These are phyloP conservation scores for Rotaria macrura DNA, from an alignment of 2,888 invertebrate genomes.

Conservation along the genomic window DNA sequence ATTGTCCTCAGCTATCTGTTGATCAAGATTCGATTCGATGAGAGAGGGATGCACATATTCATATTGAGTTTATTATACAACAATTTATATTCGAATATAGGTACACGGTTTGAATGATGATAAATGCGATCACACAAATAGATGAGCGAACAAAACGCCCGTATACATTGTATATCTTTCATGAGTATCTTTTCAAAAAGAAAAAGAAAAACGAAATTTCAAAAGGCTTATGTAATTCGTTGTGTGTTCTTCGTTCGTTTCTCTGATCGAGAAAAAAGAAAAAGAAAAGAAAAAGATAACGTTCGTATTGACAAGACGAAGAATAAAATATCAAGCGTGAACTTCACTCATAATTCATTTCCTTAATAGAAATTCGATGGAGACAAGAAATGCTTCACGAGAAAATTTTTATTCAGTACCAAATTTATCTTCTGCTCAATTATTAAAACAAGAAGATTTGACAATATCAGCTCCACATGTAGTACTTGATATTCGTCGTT, in stretches of 20 bases:
- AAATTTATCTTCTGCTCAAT: neutral
- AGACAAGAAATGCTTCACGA: neutral
- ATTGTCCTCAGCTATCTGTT: neutral
- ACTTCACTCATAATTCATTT: neutral
- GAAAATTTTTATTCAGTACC: conserved; percentile 5
- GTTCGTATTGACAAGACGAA: neutral
- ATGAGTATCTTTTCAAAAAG: neutral
- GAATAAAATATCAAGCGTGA: neutral
- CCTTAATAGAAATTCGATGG: neutral
- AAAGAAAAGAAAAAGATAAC: neutral
- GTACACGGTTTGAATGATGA: neutral
- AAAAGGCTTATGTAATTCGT: neutral
- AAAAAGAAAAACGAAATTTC: no score
- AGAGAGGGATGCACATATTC: neutral
- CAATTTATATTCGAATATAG: neutral
- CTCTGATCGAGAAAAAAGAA: neutral
- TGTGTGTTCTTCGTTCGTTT: neutral
- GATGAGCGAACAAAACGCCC: neutral
- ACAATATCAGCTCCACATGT: neutral
- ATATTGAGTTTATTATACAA: neutral
- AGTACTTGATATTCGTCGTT: conserved; percentile 5
- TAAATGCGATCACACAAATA: neutral
- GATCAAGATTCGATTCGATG: neutral
- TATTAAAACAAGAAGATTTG: neutral
- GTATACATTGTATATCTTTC: neutral